Conservation (phyloP, 2,113 vertebrate species). For the Sigmodon hispidus region DNA sequence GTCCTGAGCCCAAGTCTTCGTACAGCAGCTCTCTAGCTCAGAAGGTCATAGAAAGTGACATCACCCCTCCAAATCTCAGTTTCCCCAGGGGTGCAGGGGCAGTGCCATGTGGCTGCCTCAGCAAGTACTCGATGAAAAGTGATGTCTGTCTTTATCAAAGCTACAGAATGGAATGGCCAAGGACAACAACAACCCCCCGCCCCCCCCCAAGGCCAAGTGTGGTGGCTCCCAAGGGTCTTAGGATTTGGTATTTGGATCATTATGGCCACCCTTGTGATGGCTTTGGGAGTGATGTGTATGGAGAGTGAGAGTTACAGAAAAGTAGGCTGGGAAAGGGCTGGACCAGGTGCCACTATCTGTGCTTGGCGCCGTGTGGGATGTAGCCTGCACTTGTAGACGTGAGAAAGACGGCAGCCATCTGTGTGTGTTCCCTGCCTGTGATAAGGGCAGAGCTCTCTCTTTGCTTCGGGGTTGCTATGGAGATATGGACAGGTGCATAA, state of each 20-base stretch:
- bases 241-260: background rate
- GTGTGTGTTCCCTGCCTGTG: slow-evolving; percentile 11
- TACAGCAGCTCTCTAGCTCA: background rate
- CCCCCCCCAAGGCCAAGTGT: background rate
- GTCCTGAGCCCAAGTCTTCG: background rate
- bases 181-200: background rate
- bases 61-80: no score
- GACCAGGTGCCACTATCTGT: background rate
- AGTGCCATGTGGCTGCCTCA: rapidly evolving
- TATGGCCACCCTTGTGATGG: background rate
- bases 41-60: no score
- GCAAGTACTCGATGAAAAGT: rapidly evolving
- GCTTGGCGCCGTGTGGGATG: background rate
- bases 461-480: slow-evolving; percentile 71
- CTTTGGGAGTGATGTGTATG: background rate
- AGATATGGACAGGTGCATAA: slow-evolving; percentile 48
- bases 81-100: no score
- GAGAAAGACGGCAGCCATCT: slow-evolving; percentile 45
- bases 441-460: slow-evolving; percentile 39
- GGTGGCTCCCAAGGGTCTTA: background rate
- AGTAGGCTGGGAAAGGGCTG: background rate
- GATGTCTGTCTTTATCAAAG: background rate
- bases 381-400: background rate
- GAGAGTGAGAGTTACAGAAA: background rate
- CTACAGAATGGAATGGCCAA: background rate